These are phyloP conservation scores for Pelosia muscerda DNA, from an alignment of 2,888 invertebrate genomes.

Conservation along the genomic window DNA sequence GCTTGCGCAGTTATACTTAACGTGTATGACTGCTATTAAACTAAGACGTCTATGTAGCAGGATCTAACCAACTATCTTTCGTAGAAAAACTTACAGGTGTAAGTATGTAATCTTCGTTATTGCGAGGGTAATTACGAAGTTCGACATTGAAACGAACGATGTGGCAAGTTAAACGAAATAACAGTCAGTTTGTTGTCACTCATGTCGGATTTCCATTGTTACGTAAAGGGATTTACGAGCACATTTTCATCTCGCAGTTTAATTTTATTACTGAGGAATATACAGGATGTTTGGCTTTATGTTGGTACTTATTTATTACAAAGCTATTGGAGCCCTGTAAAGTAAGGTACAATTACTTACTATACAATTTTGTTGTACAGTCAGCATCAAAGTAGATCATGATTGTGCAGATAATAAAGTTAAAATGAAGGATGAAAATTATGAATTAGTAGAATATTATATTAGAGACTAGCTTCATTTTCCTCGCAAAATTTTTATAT, in stretches of 20 bases:
- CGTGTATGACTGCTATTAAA: too few relatives aligned
- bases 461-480: too few relatives aligned
- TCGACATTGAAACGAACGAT: constrained; percentile 10
- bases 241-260: constrained; percentile 17
- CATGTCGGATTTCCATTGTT: constrained; percentile 21
- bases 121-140: constrained; percentile 28
- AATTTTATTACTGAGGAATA: constrained; percentile 10
- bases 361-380: not conserved
- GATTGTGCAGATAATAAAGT: too few relatives aligned
- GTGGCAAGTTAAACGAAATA: constrained; percentile 18
- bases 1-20: too few relatives aligned
- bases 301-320: not conserved
- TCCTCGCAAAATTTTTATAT: too few relatives aligned
- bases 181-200: constrained; percentile 19
- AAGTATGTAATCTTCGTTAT: constrained; percentile 31
- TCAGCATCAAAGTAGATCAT: too few relatives aligned
- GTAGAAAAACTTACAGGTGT: not conserved
- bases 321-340: not conserved
- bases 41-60: too few relatives aligned
- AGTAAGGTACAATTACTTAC: not conserved
- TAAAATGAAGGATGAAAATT: too few relatives aligned
- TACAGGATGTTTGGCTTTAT: constrained; percentile 4
- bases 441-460: too few relatives aligned
- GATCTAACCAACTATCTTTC: too few relatives aligned
- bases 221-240: constrained; percentile 21